Conservation (phyloP, 2,113 vertebrate species). For the Indicator indicator region DNA sequence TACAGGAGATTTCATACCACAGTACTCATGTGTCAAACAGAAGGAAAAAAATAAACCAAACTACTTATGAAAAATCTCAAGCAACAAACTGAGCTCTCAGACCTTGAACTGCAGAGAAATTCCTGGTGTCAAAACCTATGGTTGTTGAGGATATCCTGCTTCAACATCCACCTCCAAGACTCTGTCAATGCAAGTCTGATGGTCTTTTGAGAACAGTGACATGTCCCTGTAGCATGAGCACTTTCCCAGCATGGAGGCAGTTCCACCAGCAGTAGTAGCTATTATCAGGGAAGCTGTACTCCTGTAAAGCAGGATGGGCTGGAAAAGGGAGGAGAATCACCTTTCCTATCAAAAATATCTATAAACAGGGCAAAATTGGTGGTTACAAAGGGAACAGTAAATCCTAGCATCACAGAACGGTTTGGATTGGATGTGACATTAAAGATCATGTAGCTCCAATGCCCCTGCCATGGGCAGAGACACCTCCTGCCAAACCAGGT, state of each 20-base stretch:
- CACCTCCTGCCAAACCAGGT: no score
- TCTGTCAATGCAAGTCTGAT: neutral
- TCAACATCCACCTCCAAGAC: neutral
- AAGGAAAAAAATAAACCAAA: neutral
- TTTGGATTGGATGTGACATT: no score
- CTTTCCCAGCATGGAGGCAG: neutral
- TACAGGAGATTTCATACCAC: neutral
- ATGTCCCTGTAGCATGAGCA: fast-evolving
- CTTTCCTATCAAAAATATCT: neutral
- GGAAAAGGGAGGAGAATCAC: neutral
- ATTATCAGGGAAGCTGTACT: neutral
- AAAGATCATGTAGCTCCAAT: no score
- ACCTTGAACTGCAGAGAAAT: neutral
- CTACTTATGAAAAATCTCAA: neutral
- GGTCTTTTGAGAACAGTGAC: neutral
- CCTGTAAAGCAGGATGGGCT: neutral
- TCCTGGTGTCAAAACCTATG: neutral
- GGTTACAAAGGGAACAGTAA: neutral
- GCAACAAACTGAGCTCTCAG: neutral
- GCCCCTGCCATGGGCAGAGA: no score
- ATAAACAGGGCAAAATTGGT: neutral
- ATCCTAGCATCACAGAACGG: no score
- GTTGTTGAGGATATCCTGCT: neutral
- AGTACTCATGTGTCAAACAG: neutral
- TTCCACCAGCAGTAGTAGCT: neutral